phyloP scores from a whole-genome alignment of 1,140 invertebrate species.

The Ptiloglossa arizonensis region DNA sequence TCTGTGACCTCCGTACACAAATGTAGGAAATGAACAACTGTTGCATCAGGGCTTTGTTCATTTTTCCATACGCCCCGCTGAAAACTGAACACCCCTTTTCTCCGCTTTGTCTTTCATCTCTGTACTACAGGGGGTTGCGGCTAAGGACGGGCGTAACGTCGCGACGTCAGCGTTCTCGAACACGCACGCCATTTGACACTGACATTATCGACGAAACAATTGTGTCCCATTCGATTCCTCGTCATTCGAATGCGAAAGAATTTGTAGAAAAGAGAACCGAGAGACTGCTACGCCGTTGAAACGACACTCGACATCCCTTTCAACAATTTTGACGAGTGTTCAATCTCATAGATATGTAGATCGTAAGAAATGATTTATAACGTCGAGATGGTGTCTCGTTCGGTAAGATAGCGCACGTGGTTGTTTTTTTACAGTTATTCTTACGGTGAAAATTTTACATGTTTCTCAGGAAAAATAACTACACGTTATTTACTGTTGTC shows the following conservation, averaged over 20 bases:
- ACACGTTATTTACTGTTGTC: too few relatives aligned
- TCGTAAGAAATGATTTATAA: background rate
- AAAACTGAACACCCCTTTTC: slow-evolving; percentile 23
- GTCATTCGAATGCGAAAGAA: background rate
- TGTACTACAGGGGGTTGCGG: background rate
- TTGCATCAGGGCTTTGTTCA: slow-evolving; percentile 22
- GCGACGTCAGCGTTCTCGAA: slow-evolving; percentile 33
- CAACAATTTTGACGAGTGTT: background rate
- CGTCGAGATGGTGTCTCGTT: background rate
- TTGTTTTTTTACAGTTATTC: background rate
- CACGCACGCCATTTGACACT: slow-evolving; percentile 31
- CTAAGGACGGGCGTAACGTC: slow-evolving; percentile 17
- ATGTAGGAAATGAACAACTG: slow-evolving; percentile 37
- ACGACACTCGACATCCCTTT: background rate
- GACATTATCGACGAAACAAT: slow-evolving; percentile 40
- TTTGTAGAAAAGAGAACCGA: background rate
- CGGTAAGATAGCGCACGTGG: background rate
- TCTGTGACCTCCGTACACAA: background rate
- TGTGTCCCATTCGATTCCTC: slow-evolving; percentile 19
- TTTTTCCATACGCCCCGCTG: background rate
- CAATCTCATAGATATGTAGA: background rate
- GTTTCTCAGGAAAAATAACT: too few relatives aligned
- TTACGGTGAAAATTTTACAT: too few relatives aligned
- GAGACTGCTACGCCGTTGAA: background rate
- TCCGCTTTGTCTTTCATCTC: slow-evolving; percentile 32